phyloP scores from a whole-genome alignment of 2,113 vertebrate species.

The Toxotes jaculatrix region DNA sequence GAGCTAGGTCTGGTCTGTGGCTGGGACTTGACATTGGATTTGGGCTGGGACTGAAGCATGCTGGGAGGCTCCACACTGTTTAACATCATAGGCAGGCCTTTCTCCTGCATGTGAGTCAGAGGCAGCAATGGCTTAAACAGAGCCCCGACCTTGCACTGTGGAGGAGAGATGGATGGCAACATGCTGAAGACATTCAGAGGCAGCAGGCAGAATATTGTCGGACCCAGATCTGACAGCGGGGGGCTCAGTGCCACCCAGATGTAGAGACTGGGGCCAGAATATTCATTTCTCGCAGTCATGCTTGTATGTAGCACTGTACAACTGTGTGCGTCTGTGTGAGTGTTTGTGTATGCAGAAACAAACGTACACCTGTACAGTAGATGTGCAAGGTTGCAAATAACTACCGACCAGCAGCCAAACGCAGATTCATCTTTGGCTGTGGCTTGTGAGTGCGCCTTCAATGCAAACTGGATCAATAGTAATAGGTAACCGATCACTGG shows the following conservation, averaged over 20 bases:
- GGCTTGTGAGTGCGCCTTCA: constrained; percentile 1
- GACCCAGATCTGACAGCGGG: constrained; percentile 39
- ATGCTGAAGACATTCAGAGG: constrained; percentile 71
- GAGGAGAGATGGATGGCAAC: constrained; percentile 69
- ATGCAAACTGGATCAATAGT: neutral
- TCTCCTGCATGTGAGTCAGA: constrained; percentile 86
- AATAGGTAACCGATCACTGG: neutral
- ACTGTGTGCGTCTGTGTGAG: constrained; percentile 15
- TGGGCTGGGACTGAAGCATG: constrained; percentile 83
- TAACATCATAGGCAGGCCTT: constrained; percentile 83
- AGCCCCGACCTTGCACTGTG: constrained; percentile 82
- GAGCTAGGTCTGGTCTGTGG: constrained; percentile 86
- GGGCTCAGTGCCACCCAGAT: neutral
- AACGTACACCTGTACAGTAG: constrained; percentile 39
- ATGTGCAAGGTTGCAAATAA: constrained; percentile 31
- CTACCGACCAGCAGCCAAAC: constrained; percentile 24
- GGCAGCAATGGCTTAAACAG: constrained; percentile 85
- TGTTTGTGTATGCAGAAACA: constrained; percentile 3
- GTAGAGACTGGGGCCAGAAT: constrained; percentile 64
- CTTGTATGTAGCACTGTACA: constrained; percentile 7
- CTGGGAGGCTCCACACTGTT: constrained; percentile 86
- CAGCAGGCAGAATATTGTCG: constrained; percentile 75
- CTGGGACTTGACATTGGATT: constrained; percentile 84
- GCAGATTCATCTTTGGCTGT: constrained; percentile 18
- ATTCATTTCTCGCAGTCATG: constrained; percentile 69